Evolutionary conservation across 2,797 vertebrate genomes (phyloP), one percentile per base, ranked within the genome.

Genomic region (Ambastaia sidthimunki): DNA sequence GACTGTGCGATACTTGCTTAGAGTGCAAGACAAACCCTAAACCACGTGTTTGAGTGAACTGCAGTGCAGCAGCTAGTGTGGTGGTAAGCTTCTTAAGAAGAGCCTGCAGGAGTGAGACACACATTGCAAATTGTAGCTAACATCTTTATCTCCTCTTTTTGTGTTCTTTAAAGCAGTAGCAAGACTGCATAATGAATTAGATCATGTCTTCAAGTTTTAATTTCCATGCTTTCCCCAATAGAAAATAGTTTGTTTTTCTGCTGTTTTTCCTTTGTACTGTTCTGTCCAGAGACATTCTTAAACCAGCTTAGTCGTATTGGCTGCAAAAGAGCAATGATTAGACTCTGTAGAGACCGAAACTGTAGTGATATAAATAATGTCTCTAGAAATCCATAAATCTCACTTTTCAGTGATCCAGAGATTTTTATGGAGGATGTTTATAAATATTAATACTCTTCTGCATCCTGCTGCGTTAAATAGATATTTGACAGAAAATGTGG

Each of bases 41-140:
- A 50, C 15, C 55, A 82, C 34, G 66, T 66, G 71, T 59, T 37
- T 41, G 44, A 75, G 21, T 76, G 73, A 78, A 47, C 47, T 66
- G 54, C 70, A 44, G 15, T 60, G 50, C 55, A 71, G 75, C 78
- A 86, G 80, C 79, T 41, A 9, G 37, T 52, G 52, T 82, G 16
- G 55, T 48, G n/a, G 60, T 63, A 25, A 23, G 4, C 52, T 21
- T 55, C 5, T 55, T 55, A 7, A 18, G 6, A 55, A 10, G 52
- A 19, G 59, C 44, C 59, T 21, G 13, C 12, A 52, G 18, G 21
- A 65, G 44, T 65, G 13, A 65, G 47, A 28, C 16, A 44, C 19
- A 47, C 0, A 10, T 65, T 74, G 57, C 62, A 37, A 65, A 65
- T 23, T 74, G 59, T 37, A 65, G n/a, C 50, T 37, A 23, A 74